Conservation (phyloP, 2,888 invertebrate species). For the Polylopha cassiicola region DNA sequence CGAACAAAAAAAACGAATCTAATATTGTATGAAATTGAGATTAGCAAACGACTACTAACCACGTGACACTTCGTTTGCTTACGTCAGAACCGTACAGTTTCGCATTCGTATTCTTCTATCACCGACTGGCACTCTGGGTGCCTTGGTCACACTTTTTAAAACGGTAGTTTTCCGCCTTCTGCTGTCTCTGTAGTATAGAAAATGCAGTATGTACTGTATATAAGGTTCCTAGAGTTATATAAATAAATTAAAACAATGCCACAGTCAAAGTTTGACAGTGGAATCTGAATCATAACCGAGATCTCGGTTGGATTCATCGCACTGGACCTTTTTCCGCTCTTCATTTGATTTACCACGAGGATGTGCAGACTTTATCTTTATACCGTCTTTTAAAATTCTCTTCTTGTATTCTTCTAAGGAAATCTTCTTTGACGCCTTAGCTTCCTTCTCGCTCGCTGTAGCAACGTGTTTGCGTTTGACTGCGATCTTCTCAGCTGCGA, state of each 20-base stretch:
- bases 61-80: no score
- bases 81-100: no score
- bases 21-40: no score
- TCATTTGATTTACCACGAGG: conserved; percentile 1
- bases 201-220: no score
- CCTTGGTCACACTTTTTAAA: no score
- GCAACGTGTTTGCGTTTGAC: conserved; percentile 2
- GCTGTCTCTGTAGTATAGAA: no score
- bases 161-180: no score
- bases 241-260: conserved; percentile 5
- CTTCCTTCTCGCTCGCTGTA: conserved; percentile 13
- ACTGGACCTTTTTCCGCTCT: background rate
- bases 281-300: conserved; percentile 42
- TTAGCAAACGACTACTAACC: no score
- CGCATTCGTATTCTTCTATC: no score
- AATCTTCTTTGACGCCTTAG: conserved; percentile 36
- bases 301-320: conserved; percentile 32
- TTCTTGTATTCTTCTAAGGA: conserved; percentile 46
- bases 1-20: no score
- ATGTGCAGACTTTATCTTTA: conserved; percentile 1
- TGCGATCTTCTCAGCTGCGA: background rate
- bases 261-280: conserved; percentile 29
- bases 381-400: conserved; percentile 24
- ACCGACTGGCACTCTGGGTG: no score
- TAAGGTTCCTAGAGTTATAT: background rate